Base-by-base conservation (phyloP, 37 sponge, comb jelly and placozoan species). In the Lycopodina hypogea region DNA sequence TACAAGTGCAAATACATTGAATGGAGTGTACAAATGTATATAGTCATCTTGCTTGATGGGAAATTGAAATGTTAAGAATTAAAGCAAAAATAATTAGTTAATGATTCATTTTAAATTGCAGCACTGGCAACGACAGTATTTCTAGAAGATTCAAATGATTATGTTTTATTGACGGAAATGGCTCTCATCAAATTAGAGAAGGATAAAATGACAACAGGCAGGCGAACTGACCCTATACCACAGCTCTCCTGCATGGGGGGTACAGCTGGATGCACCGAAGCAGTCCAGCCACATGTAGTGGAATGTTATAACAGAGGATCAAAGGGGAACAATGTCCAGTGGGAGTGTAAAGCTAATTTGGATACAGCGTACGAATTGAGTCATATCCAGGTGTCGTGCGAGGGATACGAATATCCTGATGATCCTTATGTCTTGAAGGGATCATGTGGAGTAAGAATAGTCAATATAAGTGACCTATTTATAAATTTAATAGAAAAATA, bases 261-360 rank as follows among this genome's bases (percentile, higher is more conserved):
- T 0, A 71, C 82, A 12, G 93, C 96, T 11, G 90, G 93, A 8
- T 92, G 90, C 65, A 4, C 4, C 8, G 59, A 80, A 29, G 74
- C 73, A 56, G 62, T 45, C 50, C 86, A 78, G 70, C 96, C 96
- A 0, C 74, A 65, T 12, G 78, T 88, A 51, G 93, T 95, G 35
- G 88, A 92, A 68, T 95, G 96, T 77, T 17, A 52, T 50, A 90
- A 96, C 70, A n/a, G 78, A 32, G 96, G 96, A 0, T 79, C 53
- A 18, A 87, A 92, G 59, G 93, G 93, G 1, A 80, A 84, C 24
- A 93, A 95, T 63, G 93, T 89, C 0, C 87, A 89, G 83, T 95
- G 96, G 96, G 96, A 95, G 78, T 95, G 96, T 34, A 89, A 95
- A 77, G 79, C 93, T 17, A 85, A 95, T 12, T 78, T 92, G 84